A percentile compares a stretch with the other conserved stretches of the same genome.
Conservation (phyloP, 2,113 vertebrate genomes). For the Calidris pygmaea region DNA sequence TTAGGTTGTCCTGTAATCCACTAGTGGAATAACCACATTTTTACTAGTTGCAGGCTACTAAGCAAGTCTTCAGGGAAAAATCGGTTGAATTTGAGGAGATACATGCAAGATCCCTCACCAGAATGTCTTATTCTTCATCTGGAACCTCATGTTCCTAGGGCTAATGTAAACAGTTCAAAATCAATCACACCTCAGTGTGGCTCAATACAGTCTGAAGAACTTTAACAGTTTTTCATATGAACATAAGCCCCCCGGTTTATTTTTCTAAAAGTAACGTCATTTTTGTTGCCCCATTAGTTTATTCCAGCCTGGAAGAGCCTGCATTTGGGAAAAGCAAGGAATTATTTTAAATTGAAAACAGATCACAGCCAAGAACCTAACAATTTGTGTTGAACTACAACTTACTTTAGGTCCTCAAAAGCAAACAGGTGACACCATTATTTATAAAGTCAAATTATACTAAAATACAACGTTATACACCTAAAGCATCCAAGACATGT, state of each 20-base stretch:
- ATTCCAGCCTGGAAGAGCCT: background rate
- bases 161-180: background rate
- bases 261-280: constrained; percentile 15
- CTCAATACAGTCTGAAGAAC: background rate
- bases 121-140: background rate
- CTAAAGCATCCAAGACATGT: background rate
- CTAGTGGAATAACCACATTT: background rate
- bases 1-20: background rate
- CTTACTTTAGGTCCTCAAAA: constrained; percentile 17
- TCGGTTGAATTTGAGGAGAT: background rate
- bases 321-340: background rate
- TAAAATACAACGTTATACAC: background rate
- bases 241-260: background rate
- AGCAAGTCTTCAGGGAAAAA: background rate
- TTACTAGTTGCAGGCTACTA: background rate
- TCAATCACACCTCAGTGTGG: background rate
- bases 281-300: background rate
- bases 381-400: background rate
- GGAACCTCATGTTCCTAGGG: background rate
- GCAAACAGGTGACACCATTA: constrained; percentile 17
- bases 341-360: constrained; percentile 25
- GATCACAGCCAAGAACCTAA: constrained; percentile 2
- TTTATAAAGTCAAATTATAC: background rate
- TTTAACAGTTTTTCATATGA: background rate
- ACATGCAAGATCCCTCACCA: background rate